These are phyloP conservation scores for Amazona vittata DNA, from an alignment of 2,113 vertebrate species.

Conservation along the genomic window DNA sequence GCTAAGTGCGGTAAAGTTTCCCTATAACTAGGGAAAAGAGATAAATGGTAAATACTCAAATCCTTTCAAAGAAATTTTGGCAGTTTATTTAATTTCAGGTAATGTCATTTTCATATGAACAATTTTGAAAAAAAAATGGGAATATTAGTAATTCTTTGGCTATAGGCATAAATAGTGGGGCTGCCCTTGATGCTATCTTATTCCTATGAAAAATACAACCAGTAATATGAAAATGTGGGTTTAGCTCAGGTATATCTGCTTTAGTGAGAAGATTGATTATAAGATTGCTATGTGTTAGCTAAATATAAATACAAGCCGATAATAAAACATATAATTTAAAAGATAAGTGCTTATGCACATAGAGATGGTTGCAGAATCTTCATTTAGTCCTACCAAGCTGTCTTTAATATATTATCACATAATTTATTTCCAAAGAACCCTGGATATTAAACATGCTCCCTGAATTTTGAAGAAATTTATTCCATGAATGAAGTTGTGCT, in stretches of 20 bases:
- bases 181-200: not conserved
- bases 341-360: not conserved
- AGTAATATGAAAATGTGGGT: not conserved
- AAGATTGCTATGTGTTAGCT: not conserved
- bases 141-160: not conserved
- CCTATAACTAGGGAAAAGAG: not conserved
- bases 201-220: not conserved
- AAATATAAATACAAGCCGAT: not conserved
- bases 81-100: not conserved
- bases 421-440: not conserved
- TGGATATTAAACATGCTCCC: not conserved
- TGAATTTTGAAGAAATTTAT: not conserved
- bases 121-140: not conserved
- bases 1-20: not conserved
- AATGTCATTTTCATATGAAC: not conserved
- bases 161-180: not conserved
- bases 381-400: not conserved
- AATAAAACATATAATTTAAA: not conserved
- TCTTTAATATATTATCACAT: not conserved
- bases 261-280: not conserved
- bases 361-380: not conserved
- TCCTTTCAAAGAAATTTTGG: not conserved
- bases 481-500: not conserved
- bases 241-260: not conserved
- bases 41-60: not conserved